A percentile compares a stretch with the other conserved stretches of the same genome.
Evolutionary conservation across 64 coral and sea anemone genomes (phyloP).

Genomic region (Platygyra sinensis): DNA sequence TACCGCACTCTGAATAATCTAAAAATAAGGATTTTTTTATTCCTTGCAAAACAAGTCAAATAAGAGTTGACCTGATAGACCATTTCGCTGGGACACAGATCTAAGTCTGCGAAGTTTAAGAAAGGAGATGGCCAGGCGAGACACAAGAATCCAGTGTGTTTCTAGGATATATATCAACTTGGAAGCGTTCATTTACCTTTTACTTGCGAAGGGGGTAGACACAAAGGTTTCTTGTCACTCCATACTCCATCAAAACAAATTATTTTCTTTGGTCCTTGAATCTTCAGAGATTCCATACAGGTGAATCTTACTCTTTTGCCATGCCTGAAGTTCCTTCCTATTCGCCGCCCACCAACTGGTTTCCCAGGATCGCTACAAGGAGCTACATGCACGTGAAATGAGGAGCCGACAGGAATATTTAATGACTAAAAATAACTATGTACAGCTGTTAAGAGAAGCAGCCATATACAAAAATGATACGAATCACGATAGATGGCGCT

Average conservation of each 20-base stretch:
- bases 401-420: background rate
- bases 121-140: too few species aligned
- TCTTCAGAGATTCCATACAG: background rate
- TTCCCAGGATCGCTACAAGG: constrained; percentile 48
- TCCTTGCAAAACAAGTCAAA: too few species aligned
- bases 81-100: too few species aligned
- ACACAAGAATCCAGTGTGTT: too few species aligned
- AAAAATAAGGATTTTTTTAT: background rate
- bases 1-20: constrained; percentile 73
- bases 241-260: constrained; percentile 13
- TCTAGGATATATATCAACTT: background rate
- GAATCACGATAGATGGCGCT: too few species aligned
- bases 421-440: too few species aligned
- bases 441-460: too few species aligned
- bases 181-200: constrained; percentile 6
- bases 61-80: too few species aligned
- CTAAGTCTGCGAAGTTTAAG: too few species aligned
- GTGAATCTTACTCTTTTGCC: constrained; percentile 11
- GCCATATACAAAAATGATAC: too few species aligned
- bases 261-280: constrained; percentile 25
- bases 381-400: background rate
- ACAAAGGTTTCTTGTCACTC: constrained; percentile 20
- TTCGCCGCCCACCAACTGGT: constrained; percentile 21
- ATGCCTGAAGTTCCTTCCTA: constrained; percentile 43
- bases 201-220: constrained; percentile 8